phyloP scores from a whole-genome alignment of 2,113 vertebrate genomes.

The Pluvianellus socialis region DNA sequence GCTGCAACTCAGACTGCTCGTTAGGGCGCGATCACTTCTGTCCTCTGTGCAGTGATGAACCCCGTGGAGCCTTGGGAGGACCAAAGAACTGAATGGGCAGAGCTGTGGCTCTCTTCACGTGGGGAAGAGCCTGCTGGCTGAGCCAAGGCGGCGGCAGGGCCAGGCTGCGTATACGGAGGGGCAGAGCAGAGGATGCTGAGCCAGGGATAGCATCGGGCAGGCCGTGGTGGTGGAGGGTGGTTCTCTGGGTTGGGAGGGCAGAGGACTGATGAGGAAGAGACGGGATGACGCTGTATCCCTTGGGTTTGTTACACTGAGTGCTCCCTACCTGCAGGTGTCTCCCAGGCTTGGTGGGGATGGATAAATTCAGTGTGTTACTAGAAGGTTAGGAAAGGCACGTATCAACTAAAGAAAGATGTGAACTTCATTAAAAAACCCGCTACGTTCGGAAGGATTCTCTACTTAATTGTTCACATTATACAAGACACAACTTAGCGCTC shows the following conservation, averaged over 20 bases:
- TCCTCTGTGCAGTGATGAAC: neutral
- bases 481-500: slow-evolving; percentile 1
- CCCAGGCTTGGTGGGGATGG: neutral
- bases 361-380: neutral
- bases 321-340: neutral
- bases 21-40: neutral
- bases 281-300: neutral
- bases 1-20: neutral
- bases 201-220: too few relatives aligned
- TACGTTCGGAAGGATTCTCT: neutral
- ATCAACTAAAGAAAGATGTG: neutral
- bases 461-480: neutral
- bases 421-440: neutral
- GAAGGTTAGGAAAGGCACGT: neutral
- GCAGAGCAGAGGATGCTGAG: neutral
- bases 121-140: neutral
- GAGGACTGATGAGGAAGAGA: neutral
- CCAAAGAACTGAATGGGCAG: neutral
- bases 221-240: accelerated
- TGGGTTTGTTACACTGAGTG: neutral
- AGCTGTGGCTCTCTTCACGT: neutral
- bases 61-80: neutral
- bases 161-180: neutral
- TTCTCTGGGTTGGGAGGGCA: neutral
- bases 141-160: neutral